Percentiles rank a stretch among this genome's conserved stretches.
phyloP scores from a whole-genome alignment of 2,797 vertebrate species.

The Enteromius argenteus region DNA sequence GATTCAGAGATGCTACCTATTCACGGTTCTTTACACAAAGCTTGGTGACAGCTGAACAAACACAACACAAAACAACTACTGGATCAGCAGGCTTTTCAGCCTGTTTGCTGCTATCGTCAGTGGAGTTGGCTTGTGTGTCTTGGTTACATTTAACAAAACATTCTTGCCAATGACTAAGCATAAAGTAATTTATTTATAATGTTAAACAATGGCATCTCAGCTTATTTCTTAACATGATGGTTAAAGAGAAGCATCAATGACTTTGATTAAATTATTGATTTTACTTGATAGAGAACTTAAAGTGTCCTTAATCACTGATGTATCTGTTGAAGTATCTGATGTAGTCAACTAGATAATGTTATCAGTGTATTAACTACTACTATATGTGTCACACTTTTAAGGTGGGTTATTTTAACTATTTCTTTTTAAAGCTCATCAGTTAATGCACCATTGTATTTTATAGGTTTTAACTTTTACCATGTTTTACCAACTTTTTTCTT shows the following conservation, averaged over 20 bases:
- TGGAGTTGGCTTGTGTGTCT: background rate
- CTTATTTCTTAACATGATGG: background rate
- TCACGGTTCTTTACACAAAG: background rate
- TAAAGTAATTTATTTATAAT: background rate
- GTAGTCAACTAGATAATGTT: background rate
- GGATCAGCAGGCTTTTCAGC: background rate
- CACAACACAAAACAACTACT: background rate
- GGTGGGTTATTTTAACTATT: background rate
- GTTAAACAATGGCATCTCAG: background rate
- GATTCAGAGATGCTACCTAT: background rate
- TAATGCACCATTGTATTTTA: background rate
- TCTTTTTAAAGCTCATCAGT: background rate
- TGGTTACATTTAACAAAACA: background rate
- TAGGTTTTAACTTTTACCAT: background rate
- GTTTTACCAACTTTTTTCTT: background rate
- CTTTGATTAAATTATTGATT: background rate
- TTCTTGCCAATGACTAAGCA: background rate
- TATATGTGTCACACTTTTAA: background rate
- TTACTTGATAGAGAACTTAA: background rate
- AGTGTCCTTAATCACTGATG: slow-evolving; percentile 11
- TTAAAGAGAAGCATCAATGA: background rate
- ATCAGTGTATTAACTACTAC: slow-evolving; percentile 7
- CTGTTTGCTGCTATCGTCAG: background rate
- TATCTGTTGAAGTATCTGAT: background rate
- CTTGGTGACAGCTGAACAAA: slow-evolving; percentile 11